Percentiles rank a stretch among this genome's conserved stretches.
Conservation (phyloP, 2,797 vertebrate species). For the Urophycis tenuis region DNA sequence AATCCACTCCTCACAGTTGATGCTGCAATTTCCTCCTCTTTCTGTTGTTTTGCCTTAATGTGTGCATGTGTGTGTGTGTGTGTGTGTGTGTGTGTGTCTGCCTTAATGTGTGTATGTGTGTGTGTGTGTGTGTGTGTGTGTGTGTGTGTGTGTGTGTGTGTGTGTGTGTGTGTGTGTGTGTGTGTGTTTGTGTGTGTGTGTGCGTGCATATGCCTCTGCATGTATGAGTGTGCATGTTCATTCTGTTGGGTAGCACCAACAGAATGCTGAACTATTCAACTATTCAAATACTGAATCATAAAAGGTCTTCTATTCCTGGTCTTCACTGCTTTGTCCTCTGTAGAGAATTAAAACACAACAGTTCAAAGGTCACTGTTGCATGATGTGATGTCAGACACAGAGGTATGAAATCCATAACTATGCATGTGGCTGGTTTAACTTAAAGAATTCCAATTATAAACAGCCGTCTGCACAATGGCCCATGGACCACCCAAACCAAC, state of each 20-base stretch:
- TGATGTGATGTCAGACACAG: background rate
- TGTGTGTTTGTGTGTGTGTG: constrained; percentile 2
- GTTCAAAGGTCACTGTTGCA: no score
- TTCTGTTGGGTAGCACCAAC: no score
- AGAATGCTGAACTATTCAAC: no score
- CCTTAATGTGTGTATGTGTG: constrained; percentile 1
- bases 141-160: background rate
- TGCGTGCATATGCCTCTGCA: background rate
- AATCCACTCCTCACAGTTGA: constrained; percentile 7
- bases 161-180: constrained; percentile 1
- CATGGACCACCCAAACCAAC: background rate
- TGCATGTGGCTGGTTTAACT: background rate
- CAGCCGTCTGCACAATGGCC: background rate
- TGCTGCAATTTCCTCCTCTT: background rate
- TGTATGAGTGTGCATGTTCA: no score
- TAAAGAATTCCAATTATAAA: background rate
- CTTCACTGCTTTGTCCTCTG: background rate
- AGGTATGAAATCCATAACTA: background rate
- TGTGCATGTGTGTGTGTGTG: constrained; percentile 1
- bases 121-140: constrained; percentile 3
- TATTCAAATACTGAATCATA: background rate
- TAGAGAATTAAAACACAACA: background rate
- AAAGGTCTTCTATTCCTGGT: background rate
- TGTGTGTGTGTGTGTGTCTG: constrained; percentile 5
- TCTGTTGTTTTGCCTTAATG: background rate